phyloP scores from a whole-genome alignment of 2,888 invertebrate species.

The Drosophila conformis region DNA sequence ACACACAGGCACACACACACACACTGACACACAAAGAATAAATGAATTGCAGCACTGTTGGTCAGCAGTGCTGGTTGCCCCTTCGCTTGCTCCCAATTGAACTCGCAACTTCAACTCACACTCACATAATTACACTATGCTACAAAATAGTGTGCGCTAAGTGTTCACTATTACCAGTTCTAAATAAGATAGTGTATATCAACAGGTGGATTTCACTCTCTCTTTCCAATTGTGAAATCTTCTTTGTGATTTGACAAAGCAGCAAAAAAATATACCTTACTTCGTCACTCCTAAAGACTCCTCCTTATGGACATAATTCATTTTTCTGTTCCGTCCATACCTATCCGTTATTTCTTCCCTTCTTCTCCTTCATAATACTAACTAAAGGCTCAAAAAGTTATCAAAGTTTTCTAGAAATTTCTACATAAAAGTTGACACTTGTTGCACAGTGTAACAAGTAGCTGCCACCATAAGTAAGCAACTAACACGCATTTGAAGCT shows the following conservation, averaged over 20 bases:
- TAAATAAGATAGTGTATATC: neutral
- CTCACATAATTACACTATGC: conserved; percentile 37
- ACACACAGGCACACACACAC: neutral
- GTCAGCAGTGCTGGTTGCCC: conserved; percentile 33
- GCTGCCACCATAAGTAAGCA: conserved; percentile 1
- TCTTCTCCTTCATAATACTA: neutral
- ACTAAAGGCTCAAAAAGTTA: neutral
- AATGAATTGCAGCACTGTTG: conserved; percentile 26
- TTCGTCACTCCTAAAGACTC: no score
- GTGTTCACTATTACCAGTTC: neutral
- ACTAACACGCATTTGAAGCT: conserved; percentile 3
- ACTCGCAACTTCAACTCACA: conserved; percentile 48
- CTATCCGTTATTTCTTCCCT: no score
- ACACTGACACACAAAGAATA: neutral
- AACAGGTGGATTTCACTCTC: neutral
- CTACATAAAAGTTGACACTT: neutral
- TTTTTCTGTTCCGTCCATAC: no score
- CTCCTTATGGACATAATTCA: neutral
- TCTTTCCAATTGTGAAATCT: neutral
- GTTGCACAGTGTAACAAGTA: conserved; percentile 28
- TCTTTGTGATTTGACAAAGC: no score
- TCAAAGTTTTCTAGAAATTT: neutral
- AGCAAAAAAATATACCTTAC: no score
- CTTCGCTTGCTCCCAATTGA: conserved; percentile 53
- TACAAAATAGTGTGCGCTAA: conserved; percentile 8